Evolutionary conservation across 2,797 vertebrate species (phyloP), one percentile per base, ranked within the genome.

Genomic region (Phataginus tetradactyla): DNA sequence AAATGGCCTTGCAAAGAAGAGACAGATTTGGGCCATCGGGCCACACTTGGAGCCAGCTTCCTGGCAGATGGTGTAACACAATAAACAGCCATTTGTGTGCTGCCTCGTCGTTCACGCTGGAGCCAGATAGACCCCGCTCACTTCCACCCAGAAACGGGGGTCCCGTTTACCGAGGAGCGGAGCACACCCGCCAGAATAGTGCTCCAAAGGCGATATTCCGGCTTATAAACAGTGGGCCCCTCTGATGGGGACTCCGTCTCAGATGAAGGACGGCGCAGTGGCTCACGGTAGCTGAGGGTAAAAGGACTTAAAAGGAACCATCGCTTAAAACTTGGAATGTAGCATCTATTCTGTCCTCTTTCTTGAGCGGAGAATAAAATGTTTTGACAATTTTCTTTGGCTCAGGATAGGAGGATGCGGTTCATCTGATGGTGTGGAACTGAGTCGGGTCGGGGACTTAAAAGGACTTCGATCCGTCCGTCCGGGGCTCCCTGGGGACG

Each of bases 241-340:
- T 97, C 83, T 95, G 81, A 64, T 53, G 10, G 0, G n/a, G 86
- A 80, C 57, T 59, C 32, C 12, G 6, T 95, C 0, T 66, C 80
- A 51, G 55, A 0, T 45, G 10, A 88, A 64, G 32, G 88, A 96
- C n/a, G 0, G 2, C 27, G 51, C 91, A 45, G n/a, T 75, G n/a
- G 63, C 94, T 90, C 66, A 80, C 77, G 1, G 81, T 37, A 97
- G 91, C 93, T 85, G 95, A 94, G 69, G 88, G 14, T 32, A 89
- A 90, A 89, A 57, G 1, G 12, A 34, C 69, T 92, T 64, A 74
- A 91, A 84, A 93, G 79, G 92, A 96, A 89, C 84, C 61, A 84
- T 4, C n/a, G 29, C 79, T 92, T 61, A 80, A 86, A 90, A 93
- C 66, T 57, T 0, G 12, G 95, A 96, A 39, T 66, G 42, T n/a